These are phyloP conservation scores for Oxycera nigricornis DNA, from an alignment of 2,888 invertebrate species.

Conservation along the genomic window DNA sequence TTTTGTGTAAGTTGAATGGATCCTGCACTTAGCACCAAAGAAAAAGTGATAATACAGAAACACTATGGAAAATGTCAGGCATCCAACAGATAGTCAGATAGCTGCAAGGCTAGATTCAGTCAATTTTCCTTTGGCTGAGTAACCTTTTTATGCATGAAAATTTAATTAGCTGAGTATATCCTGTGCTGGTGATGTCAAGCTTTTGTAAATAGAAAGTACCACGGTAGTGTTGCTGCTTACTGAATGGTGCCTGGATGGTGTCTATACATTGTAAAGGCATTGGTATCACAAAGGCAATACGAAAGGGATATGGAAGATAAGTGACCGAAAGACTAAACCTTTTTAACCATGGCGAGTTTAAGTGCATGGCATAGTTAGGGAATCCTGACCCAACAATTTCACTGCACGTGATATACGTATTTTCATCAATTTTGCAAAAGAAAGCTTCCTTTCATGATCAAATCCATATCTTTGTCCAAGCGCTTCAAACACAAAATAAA, in stretches of 20 bases:
- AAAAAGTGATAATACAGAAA: background rate
- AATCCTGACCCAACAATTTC: no score
- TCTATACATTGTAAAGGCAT: background rate
- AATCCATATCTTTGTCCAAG: no score
- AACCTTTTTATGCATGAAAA: slow-evolving; percentile 33
- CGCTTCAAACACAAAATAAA: background rate
- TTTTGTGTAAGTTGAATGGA: background rate
- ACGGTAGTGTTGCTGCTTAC: background rate
- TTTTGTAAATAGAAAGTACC: background rate
- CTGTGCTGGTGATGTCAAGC: background rate
- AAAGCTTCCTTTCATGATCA: no score
- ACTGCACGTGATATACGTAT: no score
- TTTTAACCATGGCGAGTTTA: no score
- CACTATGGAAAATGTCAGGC: background rate
- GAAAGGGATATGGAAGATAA: no score
- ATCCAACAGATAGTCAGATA: background rate
- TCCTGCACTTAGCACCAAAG: background rate
- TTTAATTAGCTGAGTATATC: slow-evolving; percentile 17
- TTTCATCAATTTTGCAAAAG: no score
- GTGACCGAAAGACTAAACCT: no score
- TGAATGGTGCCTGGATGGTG: background rate
- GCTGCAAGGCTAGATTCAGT: background rate
- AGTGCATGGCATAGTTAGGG: no score
- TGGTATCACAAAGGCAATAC: no score
- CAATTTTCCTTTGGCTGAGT: slow-evolving; percentile 22